Percentiles rank a stretch among this genome's conserved stretches.
Conservation (phyloP, 1,140 invertebrate genomes). For the Helicoverpa zea region DNA sequence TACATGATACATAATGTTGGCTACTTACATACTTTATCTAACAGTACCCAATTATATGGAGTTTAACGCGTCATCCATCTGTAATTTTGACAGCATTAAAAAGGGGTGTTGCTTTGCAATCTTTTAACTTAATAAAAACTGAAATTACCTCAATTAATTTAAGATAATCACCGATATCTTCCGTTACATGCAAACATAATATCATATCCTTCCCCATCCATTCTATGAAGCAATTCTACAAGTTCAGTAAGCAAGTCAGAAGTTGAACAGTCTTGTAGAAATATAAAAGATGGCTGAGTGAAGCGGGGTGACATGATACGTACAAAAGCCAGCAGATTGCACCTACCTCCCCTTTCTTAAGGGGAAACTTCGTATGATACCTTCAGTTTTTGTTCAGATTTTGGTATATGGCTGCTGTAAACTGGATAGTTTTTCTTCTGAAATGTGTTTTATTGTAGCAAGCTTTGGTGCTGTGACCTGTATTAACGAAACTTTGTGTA, state of each 20-base stretch:
- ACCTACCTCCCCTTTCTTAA: conserved; percentile 70
- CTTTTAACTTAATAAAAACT: no score
- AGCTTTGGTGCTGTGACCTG: no score
- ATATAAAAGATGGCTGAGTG: conserved; percentile 56
- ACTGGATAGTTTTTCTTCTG: neutral
- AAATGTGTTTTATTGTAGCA: no score
- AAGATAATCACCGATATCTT: no score
- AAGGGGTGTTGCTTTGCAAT: no score
- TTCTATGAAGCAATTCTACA: neutral
- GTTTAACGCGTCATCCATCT: no score
- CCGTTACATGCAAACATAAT: neutral
- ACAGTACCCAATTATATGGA: no score
- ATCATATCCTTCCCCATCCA: neutral
- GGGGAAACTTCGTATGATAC: conserved; percentile 52
- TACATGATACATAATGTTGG: no score
- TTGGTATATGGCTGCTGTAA: neutral
- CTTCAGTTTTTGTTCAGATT: neutral
- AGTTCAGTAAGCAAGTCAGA: conserved; percentile 11
- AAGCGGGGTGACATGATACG: conserved; percentile 64
- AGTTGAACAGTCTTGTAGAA: conserved; percentile 36
- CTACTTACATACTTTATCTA: no score
- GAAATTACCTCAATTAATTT: no score
- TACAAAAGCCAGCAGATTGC: conserved; percentile 80
- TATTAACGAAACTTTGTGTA: neutral
- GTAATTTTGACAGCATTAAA: no score